phyloP scores from a whole-genome alignment of 2,888 invertebrate species.

The Dusona sp. region DNA sequence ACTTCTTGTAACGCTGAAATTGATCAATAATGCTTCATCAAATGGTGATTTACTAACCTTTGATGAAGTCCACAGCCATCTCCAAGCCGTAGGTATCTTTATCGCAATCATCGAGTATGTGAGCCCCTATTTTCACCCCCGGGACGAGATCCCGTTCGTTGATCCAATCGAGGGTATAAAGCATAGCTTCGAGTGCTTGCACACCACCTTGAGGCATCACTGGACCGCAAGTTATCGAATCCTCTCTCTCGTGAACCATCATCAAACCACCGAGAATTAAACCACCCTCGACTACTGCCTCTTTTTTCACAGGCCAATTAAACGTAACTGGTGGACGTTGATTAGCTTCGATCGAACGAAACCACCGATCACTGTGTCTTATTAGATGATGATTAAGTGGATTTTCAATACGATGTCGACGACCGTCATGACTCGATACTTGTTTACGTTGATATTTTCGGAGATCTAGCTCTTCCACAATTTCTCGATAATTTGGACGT shows the following conservation, averaged over 20 bases:
- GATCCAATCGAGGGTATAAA: conserved; percentile 94
- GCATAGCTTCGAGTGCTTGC: conserved; percentile 96
- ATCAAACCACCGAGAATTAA: conserved; percentile 95
- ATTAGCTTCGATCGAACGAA: conserved; percentile 75
- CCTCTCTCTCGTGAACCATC: conserved; percentile 97
- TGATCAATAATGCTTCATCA: not conserved
- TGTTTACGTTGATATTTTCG: conserved; percentile 18
- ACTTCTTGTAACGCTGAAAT: not conserved
- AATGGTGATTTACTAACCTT: conserved; percentile 89
- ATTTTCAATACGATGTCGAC: conserved; percentile 74
- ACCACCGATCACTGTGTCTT: conserved; percentile 78
- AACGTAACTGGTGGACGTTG: conserved; percentile 74
- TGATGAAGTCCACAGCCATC: conserved; percentile 98
- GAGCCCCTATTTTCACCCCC: conserved; percentile 93
- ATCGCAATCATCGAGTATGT: conserved; percentile 97
- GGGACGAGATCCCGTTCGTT: conserved; percentile 90
- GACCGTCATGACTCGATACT: not conserved
- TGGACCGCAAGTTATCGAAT: conserved; percentile 94
- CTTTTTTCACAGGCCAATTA: conserved; percentile 93
- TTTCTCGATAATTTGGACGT: conserved; percentile 35
- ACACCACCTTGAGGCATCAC: conserved; percentile 97
- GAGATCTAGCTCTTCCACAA: conserved; percentile 2
- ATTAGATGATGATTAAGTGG: conserved; percentile 78
- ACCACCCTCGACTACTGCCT: conserved; percentile 95
- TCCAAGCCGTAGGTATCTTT: conserved; percentile 98